A percentile compares a stretch with the other conserved stretches of the same genome.
Evolutionary conservation across 2,888 invertebrate species (phyloP).

Genomic region (Congeria kusceri): DNA sequence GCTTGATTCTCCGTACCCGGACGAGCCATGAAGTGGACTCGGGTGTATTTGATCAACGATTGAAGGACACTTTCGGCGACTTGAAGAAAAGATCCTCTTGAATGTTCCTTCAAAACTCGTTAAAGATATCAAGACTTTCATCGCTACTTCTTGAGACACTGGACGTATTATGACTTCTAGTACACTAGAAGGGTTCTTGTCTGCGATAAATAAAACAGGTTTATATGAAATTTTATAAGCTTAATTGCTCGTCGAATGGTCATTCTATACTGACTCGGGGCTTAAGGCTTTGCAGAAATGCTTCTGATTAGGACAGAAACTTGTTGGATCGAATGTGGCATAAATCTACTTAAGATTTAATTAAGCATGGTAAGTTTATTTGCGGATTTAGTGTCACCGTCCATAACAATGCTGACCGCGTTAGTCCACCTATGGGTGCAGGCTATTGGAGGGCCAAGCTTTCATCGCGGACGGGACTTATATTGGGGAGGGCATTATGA

Average conservation of each 20-base stretch:
- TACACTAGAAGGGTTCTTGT: slow-evolving; percentile 11
- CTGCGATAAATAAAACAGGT: slow-evolving; percentile 49
- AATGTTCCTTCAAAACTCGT: slow-evolving; percentile 25
- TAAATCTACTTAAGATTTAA: slow-evolving; percentile 62
- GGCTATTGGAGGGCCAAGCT: not conserved
- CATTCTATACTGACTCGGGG: slow-evolving; percentile 37
- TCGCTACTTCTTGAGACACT: slow-evolving; percentile 32
- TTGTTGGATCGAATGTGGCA: not conserved
- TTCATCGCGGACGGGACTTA: slow-evolving; percentile 43
- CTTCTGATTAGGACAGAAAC: no score
- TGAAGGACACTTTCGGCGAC: slow-evolving; percentile 34
- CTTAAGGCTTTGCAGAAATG: no score
- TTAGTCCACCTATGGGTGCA: no score
- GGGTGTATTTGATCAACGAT: slow-evolving; percentile 30
- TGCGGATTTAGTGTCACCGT: slow-evolving; percentile 62
- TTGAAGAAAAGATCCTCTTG: slow-evolving; percentile 39
- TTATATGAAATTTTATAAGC: slow-evolving; percentile 33
- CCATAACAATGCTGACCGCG: no score
- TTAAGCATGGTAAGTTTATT: slow-evolving; percentile 64
- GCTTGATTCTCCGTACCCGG: no score
- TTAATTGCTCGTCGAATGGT: slow-evolving; percentile 41
- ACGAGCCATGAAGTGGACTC: not conserved
- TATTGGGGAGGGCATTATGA: slow-evolving; percentile 26
- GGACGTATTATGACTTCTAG: not conserved
- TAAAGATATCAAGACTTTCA: slow-evolving; percentile 13